Evolutionary conservation across 2,113 vertebrate genomes (phyloP).

Genomic region (Rhea americana): DNA sequence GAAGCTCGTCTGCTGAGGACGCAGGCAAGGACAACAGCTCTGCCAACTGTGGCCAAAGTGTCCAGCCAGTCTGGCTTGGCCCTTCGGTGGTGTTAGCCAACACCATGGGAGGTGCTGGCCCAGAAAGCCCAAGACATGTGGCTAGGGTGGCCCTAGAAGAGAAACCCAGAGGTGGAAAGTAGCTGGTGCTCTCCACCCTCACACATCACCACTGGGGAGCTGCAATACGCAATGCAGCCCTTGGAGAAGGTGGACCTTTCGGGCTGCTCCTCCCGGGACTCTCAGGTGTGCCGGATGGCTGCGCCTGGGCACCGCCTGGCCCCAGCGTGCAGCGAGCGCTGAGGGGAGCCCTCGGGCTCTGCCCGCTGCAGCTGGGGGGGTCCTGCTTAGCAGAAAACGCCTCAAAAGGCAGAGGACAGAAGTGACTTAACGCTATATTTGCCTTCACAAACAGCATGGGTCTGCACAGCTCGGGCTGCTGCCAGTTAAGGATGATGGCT

Average conservation of each 20-base stretch:
- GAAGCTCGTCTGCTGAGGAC: neutral
- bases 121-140: neutral
- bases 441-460: neutral
- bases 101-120: rapidly evolving
- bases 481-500: neutral
- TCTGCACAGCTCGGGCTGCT: rapidly evolving
- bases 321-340: neutral
- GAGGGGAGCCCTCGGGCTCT: neutral
- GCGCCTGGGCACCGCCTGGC: neutral
- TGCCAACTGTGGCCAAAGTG: neutral
- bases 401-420: neutral
- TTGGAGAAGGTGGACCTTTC: neutral
- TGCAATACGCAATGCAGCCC: neutral
- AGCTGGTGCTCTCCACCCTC: neutral
- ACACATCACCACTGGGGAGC: rapidly evolving
- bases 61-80: neutral
- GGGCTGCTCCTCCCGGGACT: neutral
- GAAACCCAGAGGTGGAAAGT: neutral
- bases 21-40: neutral
- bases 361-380: neutral
- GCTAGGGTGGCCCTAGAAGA: neutral
- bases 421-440: neutral
- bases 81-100: neutral
- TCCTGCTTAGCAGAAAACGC: neutral
- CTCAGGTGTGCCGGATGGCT: too few species aligned